Percentiles rank a stretch among this genome's conserved stretches.
Evolutionary conservation across 2,888 invertebrate genomes (phyloP).

Genomic region (Oxystoma pomonae): DNA sequence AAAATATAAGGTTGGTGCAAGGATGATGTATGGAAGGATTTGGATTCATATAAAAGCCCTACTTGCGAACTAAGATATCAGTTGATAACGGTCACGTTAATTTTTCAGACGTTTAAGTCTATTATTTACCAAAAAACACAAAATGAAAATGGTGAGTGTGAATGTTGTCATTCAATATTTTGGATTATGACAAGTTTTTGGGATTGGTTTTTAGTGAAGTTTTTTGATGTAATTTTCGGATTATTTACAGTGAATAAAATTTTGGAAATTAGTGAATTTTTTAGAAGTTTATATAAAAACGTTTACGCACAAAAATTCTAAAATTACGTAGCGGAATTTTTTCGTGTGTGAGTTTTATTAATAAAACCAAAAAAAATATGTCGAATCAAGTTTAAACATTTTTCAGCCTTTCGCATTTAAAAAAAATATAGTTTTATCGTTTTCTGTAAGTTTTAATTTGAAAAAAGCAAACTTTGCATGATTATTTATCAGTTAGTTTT

Average conservation of each 20-base stretch:
- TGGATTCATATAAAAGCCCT: slow-evolving; percentile 17
- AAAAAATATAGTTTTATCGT: no score
- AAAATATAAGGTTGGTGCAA: neutral
- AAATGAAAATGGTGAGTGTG: slow-evolving; percentile 33
- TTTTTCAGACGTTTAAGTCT: slow-evolving; percentile 3
- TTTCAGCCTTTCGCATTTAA: no score
- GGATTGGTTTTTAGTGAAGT: neutral
- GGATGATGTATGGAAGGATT: slow-evolving; percentile 7
- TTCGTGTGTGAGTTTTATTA: no score
- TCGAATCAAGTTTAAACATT: no score
- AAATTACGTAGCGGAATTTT: no score
- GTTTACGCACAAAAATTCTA: no score
- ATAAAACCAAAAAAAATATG: no score
- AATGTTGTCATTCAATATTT: neutral
- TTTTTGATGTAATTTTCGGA: neutral
- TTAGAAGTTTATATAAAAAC: no score
- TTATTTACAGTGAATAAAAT: neutral
- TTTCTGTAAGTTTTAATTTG: no score
- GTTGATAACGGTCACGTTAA: neutral
- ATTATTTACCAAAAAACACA: slow-evolving; percentile 17
- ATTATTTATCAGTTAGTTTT: no score
- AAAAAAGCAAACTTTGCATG: no score
- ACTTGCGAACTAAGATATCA: neutral
- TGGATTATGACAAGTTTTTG: neutral
- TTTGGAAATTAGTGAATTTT: no score